Conservation (phyloP, 2,113 vertebrate species). For the Syngnathus typhle region DNA sequence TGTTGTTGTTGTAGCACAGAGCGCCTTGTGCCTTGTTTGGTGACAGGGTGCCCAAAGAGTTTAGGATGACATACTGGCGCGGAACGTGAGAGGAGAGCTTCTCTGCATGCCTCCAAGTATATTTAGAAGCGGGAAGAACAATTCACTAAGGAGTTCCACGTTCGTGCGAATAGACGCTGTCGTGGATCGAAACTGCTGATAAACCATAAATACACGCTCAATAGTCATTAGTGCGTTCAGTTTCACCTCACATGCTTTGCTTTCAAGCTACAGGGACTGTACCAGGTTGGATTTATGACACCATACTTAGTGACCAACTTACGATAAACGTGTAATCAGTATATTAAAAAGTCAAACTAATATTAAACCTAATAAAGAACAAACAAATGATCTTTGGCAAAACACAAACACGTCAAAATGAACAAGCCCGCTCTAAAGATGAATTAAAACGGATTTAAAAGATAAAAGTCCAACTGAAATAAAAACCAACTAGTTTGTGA, state of each 20-base stretch:
- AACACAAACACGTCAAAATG: no score
- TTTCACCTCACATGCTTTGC: background rate
- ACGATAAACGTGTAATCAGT: no score
- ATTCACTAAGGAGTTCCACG: background rate
- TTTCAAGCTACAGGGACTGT: no score
- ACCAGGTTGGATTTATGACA: no score
- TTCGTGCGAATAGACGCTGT: background rate
- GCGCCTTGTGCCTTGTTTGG: slow-evolving; percentile 23
- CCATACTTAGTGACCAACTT: no score
- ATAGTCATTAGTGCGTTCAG: background rate
- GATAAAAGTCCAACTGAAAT: no score
- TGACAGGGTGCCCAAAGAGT: slow-evolving; percentile 25
- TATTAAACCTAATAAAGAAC: no score
- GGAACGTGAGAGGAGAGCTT: slow-evolving; percentile 15
- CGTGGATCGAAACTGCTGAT: background rate
- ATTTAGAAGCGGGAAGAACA: background rate
- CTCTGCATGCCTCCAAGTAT: slow-evolving; percentile 2
- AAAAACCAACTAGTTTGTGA: no score
- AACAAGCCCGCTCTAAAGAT: no score
- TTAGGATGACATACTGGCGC: background rate
- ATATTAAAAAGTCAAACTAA: no score
- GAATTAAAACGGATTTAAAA: no score
- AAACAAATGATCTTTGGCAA: no score
- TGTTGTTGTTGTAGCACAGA: slow-evolving; percentile 1
- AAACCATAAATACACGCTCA: background rate